Percentiles rank a stretch among this genome's conserved stretches.
phyloP scores from a whole-genome alignment of 2,113 vertebrate genomes.

The Forbesichthys agassizii region DNA sequence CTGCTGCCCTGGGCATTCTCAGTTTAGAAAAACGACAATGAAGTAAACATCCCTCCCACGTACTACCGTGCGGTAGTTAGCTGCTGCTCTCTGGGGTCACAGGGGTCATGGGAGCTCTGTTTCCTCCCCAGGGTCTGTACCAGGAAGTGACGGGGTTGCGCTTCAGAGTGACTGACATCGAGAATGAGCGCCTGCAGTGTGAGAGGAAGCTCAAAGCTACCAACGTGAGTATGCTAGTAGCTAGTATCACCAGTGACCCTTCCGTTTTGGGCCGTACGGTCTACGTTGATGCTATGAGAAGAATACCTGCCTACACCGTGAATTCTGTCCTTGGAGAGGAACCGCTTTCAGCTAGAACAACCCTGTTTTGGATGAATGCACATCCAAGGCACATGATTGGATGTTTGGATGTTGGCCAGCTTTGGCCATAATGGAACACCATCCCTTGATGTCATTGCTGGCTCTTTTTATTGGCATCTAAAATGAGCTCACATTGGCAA shows the following conservation, averaged over 20 bases:
- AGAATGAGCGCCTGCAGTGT: slow-evolving; percentile 86
- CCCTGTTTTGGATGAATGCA: too few species aligned
- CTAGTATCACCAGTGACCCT: too few species aligned
- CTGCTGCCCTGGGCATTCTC: slow-evolving; percentile 33
- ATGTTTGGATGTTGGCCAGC: too few species aligned
- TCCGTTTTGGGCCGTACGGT: too few species aligned
- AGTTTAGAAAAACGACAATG: slow-evolving; percentile 5
- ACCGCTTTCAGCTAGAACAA: too few species aligned
- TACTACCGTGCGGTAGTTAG: neutral
- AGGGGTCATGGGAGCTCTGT: slow-evolving; percentile 36
- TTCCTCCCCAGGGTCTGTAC: slow-evolving; percentile 80
- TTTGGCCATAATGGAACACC: neutral
- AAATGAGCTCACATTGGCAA: neutral
- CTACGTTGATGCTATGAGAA: too few species aligned
- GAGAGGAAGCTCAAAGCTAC: slow-evolving; percentile 88
- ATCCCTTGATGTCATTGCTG: slow-evolving; percentile 2
- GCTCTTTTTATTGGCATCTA: neutral
- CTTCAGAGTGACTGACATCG: slow-evolving; percentile 85
- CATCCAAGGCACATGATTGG: too few species aligned
- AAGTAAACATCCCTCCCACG: slow-evolving; percentile 17
- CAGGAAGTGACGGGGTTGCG: slow-evolving; percentile 89
- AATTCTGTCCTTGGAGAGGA: too few species aligned
- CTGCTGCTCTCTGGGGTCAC: slow-evolving; percentile 4
- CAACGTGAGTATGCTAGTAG: slow-evolving; percentile 80
- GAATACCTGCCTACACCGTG: too few species aligned